Percentiles rank a stretch among this genome's conserved stretches.
Evolutionary conservation across 2,888 invertebrate species (phyloP).

Genomic region (Scaptomyza reducta): DNA sequence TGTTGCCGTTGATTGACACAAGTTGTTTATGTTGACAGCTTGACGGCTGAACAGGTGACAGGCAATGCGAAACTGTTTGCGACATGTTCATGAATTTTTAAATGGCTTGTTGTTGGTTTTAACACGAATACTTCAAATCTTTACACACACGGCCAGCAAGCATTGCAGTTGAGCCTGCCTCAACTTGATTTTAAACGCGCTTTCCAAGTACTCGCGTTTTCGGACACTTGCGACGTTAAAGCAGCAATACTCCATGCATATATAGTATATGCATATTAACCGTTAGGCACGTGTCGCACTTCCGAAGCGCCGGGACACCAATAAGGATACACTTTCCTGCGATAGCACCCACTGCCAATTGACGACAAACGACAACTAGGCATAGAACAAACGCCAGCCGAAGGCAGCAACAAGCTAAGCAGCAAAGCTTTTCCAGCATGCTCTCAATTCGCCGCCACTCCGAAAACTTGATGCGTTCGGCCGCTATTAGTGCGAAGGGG

Average conservation of each 20-base stretch:
- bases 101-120: slow-evolving; percentile 50
- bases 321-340: slow-evolving; percentile 42
- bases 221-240: slow-evolving; percentile 8
- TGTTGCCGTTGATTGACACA: slow-evolving; percentile 53
- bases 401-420: slow-evolving; percentile 24
- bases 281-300: slow-evolving; percentile 50
- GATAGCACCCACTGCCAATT: slow-evolving; percentile 47
- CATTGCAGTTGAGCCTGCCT: slow-evolving; percentile 32
- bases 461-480: neutral
- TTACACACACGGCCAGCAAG: slow-evolving; percentile 4
- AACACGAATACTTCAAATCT: slow-evolving; percentile 5
- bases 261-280: neutral
- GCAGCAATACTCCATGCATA: neutral
- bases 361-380: slow-evolving; percentile 21
- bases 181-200: slow-evolving; percentile 37
- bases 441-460: neutral
- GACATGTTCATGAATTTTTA: slow-evolving; percentile 65
- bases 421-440: slow-evolving; percentile 29
- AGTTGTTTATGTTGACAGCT: slow-evolving; percentile 33
- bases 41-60: slow-evolving; percentile 1
- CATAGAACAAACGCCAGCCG: slow-evolving; percentile 11
- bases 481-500: neutral
- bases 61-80: neutral
- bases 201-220: slow-evolving; percentile 17
- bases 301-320: slow-evolving; percentile 55